Evolutionary conservation across 2,113 vertebrate genomes (phyloP).

Genomic region (Hassar affinis): DNA sequence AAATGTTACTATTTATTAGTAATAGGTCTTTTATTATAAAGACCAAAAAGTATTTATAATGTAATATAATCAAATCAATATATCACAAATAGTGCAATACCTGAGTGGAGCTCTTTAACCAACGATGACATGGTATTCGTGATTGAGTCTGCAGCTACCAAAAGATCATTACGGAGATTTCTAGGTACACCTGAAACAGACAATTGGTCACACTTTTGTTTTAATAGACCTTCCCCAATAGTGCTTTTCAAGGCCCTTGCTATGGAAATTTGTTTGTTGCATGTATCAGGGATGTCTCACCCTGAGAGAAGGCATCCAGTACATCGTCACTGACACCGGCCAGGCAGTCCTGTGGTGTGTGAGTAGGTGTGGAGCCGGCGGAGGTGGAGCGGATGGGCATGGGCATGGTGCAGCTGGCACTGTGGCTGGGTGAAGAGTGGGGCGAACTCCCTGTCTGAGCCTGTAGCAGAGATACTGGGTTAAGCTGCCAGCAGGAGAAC

Average conservation of each 20-base stretch:
- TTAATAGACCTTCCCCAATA: background rate
- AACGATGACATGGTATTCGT: conserved; percentile 95
- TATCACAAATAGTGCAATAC: conserved; percentile 60
- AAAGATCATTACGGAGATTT: conserved; percentile 90
- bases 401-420: conserved; percentile 81
- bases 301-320: conserved; percentile 88
- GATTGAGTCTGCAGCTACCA: conserved; percentile 94
- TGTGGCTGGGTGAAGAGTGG: conserved; percentile 86
- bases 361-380: conserved; percentile 86
- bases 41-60: background rate
- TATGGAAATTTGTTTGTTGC: background rate
- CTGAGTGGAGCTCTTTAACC: conserved; percentile 95
- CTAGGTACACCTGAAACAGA: conserved; percentile 80
- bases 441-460: conserved; percentile 85
- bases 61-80: background rate
- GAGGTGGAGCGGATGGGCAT: conserved; percentile 88
- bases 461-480: conserved; percentile 58
- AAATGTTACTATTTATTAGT: too few relatives aligned
- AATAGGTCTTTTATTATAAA: too few relatives aligned
- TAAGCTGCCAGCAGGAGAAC: conserved; percentile 6
- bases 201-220: background rate
- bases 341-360: conserved; percentile 83
- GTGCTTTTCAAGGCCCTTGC: background rate
- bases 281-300: conserved; percentile 64
- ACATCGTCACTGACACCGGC: conserved; percentile 81